Percentiles rank a stretch among this genome's conserved stretches.
These are phyloP conservation scores for Agrilus biguttatus DNA, from an alignment of 2,888 invertebrate species.

Conservation along the genomic window DNA sequence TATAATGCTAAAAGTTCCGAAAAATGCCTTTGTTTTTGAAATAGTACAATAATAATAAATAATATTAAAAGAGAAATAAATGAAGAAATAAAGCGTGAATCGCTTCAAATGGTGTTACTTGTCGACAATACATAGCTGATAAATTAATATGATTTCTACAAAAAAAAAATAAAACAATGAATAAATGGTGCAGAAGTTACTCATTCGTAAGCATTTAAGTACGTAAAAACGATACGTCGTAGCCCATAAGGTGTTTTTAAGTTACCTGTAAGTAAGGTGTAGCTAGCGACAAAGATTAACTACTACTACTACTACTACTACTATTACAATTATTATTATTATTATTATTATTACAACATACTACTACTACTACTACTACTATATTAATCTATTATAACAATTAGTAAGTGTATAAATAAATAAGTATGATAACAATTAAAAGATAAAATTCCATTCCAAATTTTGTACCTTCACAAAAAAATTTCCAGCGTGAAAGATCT, in stretches of 20 bases:
- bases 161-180: conserved; percentile 36
- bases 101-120: conserved; percentile 30
- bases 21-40: conserved; percentile 25
- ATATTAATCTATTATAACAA: conserved; percentile 1
- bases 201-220: conserved; percentile 30
- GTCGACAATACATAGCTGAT: conserved; percentile 30
- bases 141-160: conserved; percentile 21
- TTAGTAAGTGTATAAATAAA: background rate
- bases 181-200: conserved; percentile 33
- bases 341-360: conserved; percentile 4
- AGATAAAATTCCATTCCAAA: conserved; percentile 30
- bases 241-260: conserved; percentile 21
- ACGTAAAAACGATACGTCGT: conserved; percentile 13
- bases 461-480: conserved; percentile 30
- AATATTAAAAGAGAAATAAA: conserved; percentile 3
- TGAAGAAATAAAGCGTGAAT: conserved; percentile 13
- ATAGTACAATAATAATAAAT: conserved; percentile 26
- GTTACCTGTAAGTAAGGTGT: conserved; percentile 21
- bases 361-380: conserved; percentile 1
- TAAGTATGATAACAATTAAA: conserved; percentile 2
- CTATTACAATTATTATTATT: too few species aligned
- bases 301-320: conserved; percentile 9
- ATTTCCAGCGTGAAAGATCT: conserved; percentile 29
- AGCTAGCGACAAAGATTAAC: conserved; percentile 24
- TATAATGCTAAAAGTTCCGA: conserved; percentile 4